A percentile compares a stretch with the other conserved stretches of the same genome.
These are phyloP conservation scores for Pitangus sulphuratus DNA, from an alignment of 2,797 vertebrate genomes.

Conservation along the genomic window DNA sequence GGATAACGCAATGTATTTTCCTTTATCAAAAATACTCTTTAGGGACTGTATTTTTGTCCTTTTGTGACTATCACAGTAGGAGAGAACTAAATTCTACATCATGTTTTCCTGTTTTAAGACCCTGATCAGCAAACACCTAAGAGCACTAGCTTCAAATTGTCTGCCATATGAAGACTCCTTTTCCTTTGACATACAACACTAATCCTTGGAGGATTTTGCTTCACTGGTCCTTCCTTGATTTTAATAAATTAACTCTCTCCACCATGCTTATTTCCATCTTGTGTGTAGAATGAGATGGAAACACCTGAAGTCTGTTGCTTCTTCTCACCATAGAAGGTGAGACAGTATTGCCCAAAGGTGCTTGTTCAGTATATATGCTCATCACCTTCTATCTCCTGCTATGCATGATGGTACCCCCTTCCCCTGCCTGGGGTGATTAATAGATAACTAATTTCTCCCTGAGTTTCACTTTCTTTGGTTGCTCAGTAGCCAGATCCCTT, in stretches of 20 bases:
- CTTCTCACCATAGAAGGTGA: neutral
- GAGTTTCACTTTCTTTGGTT: neutral
- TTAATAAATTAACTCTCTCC: neutral
- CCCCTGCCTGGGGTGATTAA: neutral
- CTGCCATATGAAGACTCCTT: neutral
- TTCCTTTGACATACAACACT: neutral
- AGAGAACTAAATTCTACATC: neutral
- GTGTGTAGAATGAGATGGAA: neutral
- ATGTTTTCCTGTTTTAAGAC: neutral
- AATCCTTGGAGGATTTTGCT: neutral
- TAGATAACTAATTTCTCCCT: neutral
- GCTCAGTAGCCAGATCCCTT: neutral
- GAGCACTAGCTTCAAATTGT: neutral
- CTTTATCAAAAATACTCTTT: neutral
- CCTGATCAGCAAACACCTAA: neutral
- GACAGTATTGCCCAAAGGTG: neutral
- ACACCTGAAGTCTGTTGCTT: neutral
- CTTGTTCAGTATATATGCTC: neutral
- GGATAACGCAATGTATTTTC: neutral
- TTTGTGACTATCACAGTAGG: neutral
- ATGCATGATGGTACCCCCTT: fast-evolving
- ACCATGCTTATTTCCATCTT: neutral
- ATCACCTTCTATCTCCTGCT: neutral
- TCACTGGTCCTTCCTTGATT: neutral
- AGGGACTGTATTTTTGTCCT: neutral